Base-by-base conservation (phyloP, 2,113 vertebrate species). In the Channa maculata region DNA sequence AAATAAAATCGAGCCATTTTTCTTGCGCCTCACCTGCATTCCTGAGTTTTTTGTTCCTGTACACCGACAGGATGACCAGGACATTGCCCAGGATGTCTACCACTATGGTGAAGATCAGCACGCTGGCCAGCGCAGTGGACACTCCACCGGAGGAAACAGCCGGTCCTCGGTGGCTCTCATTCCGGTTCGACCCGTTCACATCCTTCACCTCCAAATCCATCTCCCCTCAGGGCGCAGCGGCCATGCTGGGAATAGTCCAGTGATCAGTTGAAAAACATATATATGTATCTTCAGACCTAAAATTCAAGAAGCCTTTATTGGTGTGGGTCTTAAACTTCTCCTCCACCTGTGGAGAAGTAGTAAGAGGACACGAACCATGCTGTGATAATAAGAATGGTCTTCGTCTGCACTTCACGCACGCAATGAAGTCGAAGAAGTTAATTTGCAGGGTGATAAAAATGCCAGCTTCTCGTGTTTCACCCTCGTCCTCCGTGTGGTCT, bases 71-170 rank as follows among this genome's bases (percentile, higher is more conserved):
- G 68, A 96, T 95, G 73, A 95, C 95, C 79, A 96, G 88, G 37
- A 91, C 85, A 70, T 96, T 95, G 46, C 95, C 95, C 75, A 96
- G 80, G 49, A 96, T 89, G 91, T 96, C 95, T 5, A 92, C 94
- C 86, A 95, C 93, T 70, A 94, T 95, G 87, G 95, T 96, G 90
- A 96, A 91, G 89, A 95, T 95, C 80, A 96, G 94, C 82, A 96
- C 93, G 84, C 89, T 92, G 86, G 94, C 93, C 88, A 94, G 94
- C 86, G 92, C 87, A 71, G 90, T 87, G 81, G 91, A 87, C 79
- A 89, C 84, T 43, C 92, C 92, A 12, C 92, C 75, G 37, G 92
- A 61, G 8, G 87, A 71, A 0, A 81, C 85, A 77, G 73, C 77
- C 69, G 67, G 68, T 51, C 72, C 71, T 51, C 65, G 14, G 53